Base-by-base conservation (phyloP, 2,113 vertebrate species). In the Grus americana region DNA sequence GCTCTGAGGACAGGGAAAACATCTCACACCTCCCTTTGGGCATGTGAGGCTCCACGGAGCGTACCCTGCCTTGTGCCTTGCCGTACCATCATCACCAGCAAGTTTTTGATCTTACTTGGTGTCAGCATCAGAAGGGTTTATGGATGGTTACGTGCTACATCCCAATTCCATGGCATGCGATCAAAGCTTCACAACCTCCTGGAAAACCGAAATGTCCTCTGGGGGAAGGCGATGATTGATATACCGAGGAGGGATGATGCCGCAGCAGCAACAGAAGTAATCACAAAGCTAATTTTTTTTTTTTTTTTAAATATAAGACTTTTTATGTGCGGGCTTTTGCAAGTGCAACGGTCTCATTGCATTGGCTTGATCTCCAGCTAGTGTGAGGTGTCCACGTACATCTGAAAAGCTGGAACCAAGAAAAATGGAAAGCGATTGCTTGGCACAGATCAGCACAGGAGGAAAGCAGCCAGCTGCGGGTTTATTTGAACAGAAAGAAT, bases 21-120 rank as follows among this genome's bases (percentile, higher is more conserved):
- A 15, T 70, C 70, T 71, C 34, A 10, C 11, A 4, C 46, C 23
- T 74, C 23, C 34, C 34, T 66, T 61, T 0, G 1, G 73, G 36
- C n/a, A 9, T 0, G 2, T 0, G 4, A 32, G 73, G 79, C n/a
- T 42, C 42, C 0, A 0, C 18, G 65, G 40, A 46, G 50, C 0
- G 17, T 22, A 7, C 55, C 44, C 75, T 59, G 57, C n/a, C 70
- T 46, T 23, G 26, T 46, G 65, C 70, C 44, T 29, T 3, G 0
- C 54, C 6, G 9, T 44, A 65, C 92, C 32, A 42, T 42, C 40
- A 1, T 3, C 42, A 9, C 42, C 58, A 46, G 62, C 36, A 54
- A 40, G 24, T 23, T 54, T 54, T 79, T 40, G 68, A 15, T 40
- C 65, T 20, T 67, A 30, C 63, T 42, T 6, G 2, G 12, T n/a